Percentiles rank a stretch among this genome's conserved stretches.
Conservation (phyloP, 2,797 vertebrate genomes). For the Chelon auratus region DNA sequence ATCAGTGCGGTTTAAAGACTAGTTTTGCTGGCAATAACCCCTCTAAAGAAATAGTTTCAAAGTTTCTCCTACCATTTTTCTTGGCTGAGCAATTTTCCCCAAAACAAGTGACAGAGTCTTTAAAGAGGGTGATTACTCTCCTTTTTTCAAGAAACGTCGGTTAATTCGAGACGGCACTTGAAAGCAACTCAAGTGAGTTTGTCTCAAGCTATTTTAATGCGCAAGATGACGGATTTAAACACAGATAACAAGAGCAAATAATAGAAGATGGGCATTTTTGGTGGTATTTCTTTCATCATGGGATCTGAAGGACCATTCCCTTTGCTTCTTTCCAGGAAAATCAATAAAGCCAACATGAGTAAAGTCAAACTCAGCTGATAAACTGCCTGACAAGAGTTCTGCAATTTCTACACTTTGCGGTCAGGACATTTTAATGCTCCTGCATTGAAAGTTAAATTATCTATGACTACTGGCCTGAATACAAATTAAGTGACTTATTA, state of each 20-base stretch:
- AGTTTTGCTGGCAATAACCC: neutral
- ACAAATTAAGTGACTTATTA: slow-evolving; percentile 67
- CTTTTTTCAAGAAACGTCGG: slow-evolving; percentile 37
- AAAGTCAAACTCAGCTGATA: slow-evolving; percentile 61
- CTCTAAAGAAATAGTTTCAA: neutral
- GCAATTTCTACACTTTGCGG: slow-evolving; percentile 53
- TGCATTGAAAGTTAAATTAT: slow-evolving; percentile 55
- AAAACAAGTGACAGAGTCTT: slow-evolving; percentile 41
- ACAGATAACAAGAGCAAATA: slow-evolving; percentile 54
- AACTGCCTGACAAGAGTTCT: slow-evolving; percentile 53
- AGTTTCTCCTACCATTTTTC: slow-evolving; percentile 14
- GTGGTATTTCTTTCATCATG: slow-evolving; percentile 56
- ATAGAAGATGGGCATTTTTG: slow-evolving; percentile 49
- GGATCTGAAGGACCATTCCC: slow-evolving; percentile 43
- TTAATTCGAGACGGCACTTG: slow-evolving; percentile 37
- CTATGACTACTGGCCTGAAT: slow-evolving; percentile 59
- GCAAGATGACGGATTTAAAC: slow-evolving; percentile 51
- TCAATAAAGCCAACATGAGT: slow-evolving; percentile 65
- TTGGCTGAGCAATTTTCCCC: slow-evolving; percentile 18
- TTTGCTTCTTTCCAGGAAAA: slow-evolving; percentile 54
- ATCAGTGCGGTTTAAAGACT: neutral
- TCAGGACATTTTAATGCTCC: slow-evolving; percentile 53
- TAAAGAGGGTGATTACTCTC: slow-evolving; percentile 37
- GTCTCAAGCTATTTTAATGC: slow-evolving; percentile 31
- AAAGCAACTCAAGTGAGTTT: slow-evolving; percentile 50